Conservation (phyloP, 2,113 vertebrate species). For the Brachypteracias leptosomus region DNA sequence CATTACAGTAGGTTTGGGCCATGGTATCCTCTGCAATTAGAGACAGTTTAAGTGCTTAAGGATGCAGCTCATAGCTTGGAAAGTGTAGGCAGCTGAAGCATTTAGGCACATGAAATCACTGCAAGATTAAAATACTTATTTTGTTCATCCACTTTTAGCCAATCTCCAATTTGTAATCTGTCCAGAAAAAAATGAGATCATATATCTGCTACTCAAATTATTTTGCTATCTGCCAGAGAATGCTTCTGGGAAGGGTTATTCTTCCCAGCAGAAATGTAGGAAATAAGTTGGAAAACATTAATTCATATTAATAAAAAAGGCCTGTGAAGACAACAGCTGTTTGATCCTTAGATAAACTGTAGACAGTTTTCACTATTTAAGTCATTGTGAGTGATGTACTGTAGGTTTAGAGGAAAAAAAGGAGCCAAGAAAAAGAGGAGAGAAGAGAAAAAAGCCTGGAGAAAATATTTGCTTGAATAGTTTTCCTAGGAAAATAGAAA, state of each 20-base stretch:
- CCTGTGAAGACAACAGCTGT: slow-evolving; percentile 61
- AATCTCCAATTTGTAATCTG: slow-evolving; percentile 64
- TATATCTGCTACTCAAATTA: slow-evolving; percentile 70
- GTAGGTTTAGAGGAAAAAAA: slow-evolving; percentile 16
- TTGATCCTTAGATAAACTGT: slow-evolving; percentile 70
- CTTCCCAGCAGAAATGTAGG: slow-evolving; percentile 64
- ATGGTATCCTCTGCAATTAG: not conserved
- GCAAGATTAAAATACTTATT: slow-evolving; percentile 58
- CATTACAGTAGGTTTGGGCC: not conserved
- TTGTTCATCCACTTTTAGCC: slow-evolving; percentile 45
- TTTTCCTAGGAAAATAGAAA: slow-evolving; percentile 54
- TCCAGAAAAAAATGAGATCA: slow-evolving; percentile 70
- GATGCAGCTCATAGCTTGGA: slow-evolving; percentile 37
- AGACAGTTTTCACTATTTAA: slow-evolving; percentile 64
- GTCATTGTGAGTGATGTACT: slow-evolving; percentile 34
- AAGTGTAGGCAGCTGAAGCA: slow-evolving; percentile 36
- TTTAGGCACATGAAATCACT: slow-evolving; percentile 60
- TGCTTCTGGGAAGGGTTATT: slow-evolving; percentile 59
- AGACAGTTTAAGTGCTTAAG: slow-evolving; percentile 17
- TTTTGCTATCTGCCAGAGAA: slow-evolving; percentile 70
- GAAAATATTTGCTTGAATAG: slow-evolving; percentile 60
- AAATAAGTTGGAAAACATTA: slow-evolving; percentile 68
- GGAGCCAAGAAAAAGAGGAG: slow-evolving; percentile 50
- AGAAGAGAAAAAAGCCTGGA: slow-evolving; percentile 18
- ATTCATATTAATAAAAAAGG: slow-evolving; percentile 66